Evolutionary conservation across 2,797 vertebrate genomes (phyloP), one percentile per base, ranked within the genome.

Genomic region (Spinus pinus): DNA sequence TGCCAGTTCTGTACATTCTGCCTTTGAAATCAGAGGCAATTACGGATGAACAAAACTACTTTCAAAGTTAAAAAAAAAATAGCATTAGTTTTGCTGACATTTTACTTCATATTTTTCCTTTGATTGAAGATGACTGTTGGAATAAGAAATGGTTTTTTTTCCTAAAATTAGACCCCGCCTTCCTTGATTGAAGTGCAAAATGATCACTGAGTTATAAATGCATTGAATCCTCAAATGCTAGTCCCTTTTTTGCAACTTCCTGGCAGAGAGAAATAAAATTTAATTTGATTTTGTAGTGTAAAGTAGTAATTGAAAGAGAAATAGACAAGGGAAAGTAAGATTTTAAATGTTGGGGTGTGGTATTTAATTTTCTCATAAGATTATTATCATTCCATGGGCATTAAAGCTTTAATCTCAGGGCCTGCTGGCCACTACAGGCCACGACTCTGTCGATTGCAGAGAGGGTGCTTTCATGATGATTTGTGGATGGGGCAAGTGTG

Each of bases 1-100:
- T 82, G 88, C 78, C 91, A 93, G 30, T 71, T 66, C 65, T 91
- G 67, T 84, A 56, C 18, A 0, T 91, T 92, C 49, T 89, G 58
- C 78, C 83, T 94, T 96, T 91, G 89, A 95, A 91, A 94, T 89
- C 87, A 77, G 72, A 90, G 51, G 67, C 69, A 95, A 81, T 90
- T 91, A 91, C 44, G 7, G 66, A 88, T 66, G 66, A 94, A 83
- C 49, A 81, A 87, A 93, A 90, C 44, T 81, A 51, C 41, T 94
- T 90, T 65, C 35, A 47, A 84, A 69, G 51, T 69, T 66, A 16
- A 28, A 60, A 73, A 73, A 86, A 88, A 80, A 62, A 25, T 41
- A 14, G 24, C 41, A 22, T 80, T 46, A 78, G 50, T 20, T 83
- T 70, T 94, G n/a, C 49, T 88, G 33, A 83, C 57, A 61, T 56